phyloP scores from a whole-genome alignment of 2,113 vertebrate species.

The Cynopterus brachyotis region DNA sequence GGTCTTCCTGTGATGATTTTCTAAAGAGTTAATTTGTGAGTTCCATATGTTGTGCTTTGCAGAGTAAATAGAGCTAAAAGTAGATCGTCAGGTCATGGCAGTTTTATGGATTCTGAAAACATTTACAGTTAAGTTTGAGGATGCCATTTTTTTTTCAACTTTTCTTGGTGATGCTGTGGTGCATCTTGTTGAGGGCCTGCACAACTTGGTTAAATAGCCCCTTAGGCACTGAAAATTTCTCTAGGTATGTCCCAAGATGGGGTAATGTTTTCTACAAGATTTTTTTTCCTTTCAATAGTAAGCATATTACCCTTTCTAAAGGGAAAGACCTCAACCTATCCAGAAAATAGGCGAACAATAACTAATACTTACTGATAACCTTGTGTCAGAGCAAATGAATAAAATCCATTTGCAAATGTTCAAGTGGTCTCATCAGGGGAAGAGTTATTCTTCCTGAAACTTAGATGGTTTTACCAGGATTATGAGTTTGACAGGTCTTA shows the following conservation, averaged over 20 bases:
- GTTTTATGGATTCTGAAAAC: not conserved
- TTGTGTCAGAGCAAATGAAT: not conserved
- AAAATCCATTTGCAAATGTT: not conserved
- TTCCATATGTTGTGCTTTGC: not conserved
- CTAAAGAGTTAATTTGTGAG: not conserved
- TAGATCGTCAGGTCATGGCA: not conserved
- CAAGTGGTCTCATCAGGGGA: not conserved
- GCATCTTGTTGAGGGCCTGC: not conserved
- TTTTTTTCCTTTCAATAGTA: not conserved
- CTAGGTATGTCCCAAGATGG: not conserved
- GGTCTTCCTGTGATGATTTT: not conserved
- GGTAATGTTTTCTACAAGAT: not conserved
- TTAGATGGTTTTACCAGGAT: not conserved
- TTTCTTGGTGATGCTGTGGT: not conserved
- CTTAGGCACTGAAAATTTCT: not conserved
- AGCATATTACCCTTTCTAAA: not conserved
- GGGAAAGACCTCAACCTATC: not conserved
- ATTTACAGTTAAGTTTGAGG: not conserved
- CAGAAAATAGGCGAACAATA: not conserved
- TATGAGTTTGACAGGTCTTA: not conserved
- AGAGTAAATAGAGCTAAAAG: not conserved
- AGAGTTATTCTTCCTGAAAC: not conserved
- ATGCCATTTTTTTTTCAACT: not conserved
- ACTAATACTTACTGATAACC: not conserved
- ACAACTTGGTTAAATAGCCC: not conserved